Base-by-base conservation (phyloP, 2,888 invertebrate species). In the Lysandra bellargus region DNA sequence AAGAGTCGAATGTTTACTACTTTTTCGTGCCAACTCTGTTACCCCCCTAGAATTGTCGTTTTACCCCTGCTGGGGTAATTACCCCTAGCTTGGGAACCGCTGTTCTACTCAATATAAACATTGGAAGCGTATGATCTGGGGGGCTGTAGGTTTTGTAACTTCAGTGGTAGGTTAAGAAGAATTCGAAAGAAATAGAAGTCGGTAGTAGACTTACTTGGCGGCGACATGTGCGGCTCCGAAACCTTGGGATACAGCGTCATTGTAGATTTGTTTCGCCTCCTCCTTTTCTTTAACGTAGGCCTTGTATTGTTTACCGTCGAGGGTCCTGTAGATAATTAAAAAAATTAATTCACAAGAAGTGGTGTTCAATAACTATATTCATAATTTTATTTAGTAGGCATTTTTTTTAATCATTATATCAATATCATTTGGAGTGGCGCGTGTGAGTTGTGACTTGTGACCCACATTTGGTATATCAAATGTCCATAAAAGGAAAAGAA, bases 231-330 rank as follows among this genome's bases (percentile, higher is more conserved):
- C 96, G 4, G 96, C 96, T 14, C 95, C 93, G 64, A 94, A 85
- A 23, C 96, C 96, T 79, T 94, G 93, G 1, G 92, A 91, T 2
- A 96, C 95, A 1, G 96, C 96, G 82, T 95, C 86, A 44, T 91
- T 88, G 84, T 95, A 95, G 72, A 95, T 95, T 85, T 94, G 90
- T 85, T 96, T 95, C 0, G 96, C 96, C 86, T 96, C 95, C 84
- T 95, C 95, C 84, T 96, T 96, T 85, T 96, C 96, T 85, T 96
- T 95, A 0, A 96, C 96, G 83, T 96, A 96, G 0, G 96, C 96
- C 83, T 95, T 95, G 87, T 96, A 96, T 2, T 95, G 91, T 86
- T 95, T 96, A 37, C 96, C 96, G 80, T 95, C 95, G 12, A 96
- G 91, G 80, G 95, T 96, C 95, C 95, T 95, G 87, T 78, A 89